These are phyloP conservation scores for Anarsia innoxiella DNA, from an alignment of 2,888 invertebrate genomes.

Conservation along the genomic window DNA sequence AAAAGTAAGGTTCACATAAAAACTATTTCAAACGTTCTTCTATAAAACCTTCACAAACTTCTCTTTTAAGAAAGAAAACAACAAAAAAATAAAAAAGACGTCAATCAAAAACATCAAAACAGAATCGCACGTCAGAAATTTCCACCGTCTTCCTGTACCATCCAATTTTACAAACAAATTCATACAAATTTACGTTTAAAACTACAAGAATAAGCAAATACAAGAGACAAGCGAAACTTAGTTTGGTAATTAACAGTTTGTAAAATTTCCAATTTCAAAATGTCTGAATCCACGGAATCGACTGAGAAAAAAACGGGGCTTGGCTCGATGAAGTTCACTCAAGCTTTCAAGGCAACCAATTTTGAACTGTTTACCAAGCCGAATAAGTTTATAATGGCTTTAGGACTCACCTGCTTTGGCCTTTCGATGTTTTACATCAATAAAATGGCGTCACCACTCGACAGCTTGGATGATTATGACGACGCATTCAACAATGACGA, in stretches of 20 bases:
- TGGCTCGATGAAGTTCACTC: constrained; percentile 4
- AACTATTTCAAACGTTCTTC: too few species aligned
- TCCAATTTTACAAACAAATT: not conserved
- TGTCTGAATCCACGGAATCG: not conserved
- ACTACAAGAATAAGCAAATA: not conserved
- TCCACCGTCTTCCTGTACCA: too few species aligned
- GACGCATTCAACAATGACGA: not conserved
- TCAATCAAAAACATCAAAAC: too few species aligned
- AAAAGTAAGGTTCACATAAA: too few species aligned
- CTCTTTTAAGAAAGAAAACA: too few species aligned
- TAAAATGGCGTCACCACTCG: not conserved
- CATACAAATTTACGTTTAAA: not conserved
- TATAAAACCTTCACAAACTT: too few species aligned
- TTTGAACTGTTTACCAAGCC: constrained; percentile 7
- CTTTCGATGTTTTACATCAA: constrained; percentile 2
- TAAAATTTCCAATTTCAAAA: not conserved
- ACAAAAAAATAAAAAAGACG: too few species aligned
- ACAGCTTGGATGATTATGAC: not conserved
- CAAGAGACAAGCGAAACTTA: too few species aligned
- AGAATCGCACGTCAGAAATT: too few species aligned
- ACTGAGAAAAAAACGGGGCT: not conserved
- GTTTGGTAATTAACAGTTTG: not conserved
- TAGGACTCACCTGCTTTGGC: constrained; percentile 2
- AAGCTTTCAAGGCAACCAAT: constrained; percentile 2
- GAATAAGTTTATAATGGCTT: constrained; percentile 1